Conservation (phyloP, 64 coral and sea anemone genomes). For the Pocillopora damicornis region DNA sequence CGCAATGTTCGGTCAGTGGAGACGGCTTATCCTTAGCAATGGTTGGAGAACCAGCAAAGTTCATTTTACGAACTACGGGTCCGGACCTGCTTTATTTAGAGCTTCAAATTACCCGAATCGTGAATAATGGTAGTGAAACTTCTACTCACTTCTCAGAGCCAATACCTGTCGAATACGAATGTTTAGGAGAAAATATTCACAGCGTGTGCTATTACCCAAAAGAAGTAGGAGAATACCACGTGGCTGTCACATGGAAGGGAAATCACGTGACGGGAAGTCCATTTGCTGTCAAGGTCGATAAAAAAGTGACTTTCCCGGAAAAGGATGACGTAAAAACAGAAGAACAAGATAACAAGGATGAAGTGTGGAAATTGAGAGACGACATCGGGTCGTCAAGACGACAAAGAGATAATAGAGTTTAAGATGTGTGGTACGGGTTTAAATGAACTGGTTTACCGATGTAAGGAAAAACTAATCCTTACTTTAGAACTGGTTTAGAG, state of each 20-base stretch:
- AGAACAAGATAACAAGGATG: not conserved
- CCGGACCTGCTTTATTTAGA: conserved; percentile 59
- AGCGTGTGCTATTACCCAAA: conserved; percentile 53
- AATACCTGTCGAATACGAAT: conserved; percentile 53
- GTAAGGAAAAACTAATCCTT: too few species aligned
- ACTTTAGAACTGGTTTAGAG: not conserved
- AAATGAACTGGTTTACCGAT: not conserved
- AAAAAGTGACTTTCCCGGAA: not conserved
- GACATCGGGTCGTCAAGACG: conserved; percentile 13
- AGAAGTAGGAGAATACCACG: conserved; percentile 53
- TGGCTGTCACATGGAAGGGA: conserved; percentile 60
- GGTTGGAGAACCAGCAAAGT: conserved; percentile 47
- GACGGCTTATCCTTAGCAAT: conserved; percentile 44
- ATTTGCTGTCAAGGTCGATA: conserved; percentile 43
- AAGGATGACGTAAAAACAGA: not conserved
- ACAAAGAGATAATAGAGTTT: conserved; percentile 5
- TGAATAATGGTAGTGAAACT: conserved; percentile 24
- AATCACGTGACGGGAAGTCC: conserved; percentile 58
- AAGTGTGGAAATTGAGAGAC: conserved; percentile 23
- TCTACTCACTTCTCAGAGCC: conserved; percentile 14
- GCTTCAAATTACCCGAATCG: conserved; percentile 50
- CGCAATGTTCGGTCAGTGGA: conserved; percentile 58
- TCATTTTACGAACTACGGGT: conserved; percentile 35
- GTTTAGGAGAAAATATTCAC: conserved; percentile 59
- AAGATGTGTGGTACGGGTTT: not conserved